Conservation (phyloP, 2,797 vertebrate species). For the Rachycentron canadum region DNA sequence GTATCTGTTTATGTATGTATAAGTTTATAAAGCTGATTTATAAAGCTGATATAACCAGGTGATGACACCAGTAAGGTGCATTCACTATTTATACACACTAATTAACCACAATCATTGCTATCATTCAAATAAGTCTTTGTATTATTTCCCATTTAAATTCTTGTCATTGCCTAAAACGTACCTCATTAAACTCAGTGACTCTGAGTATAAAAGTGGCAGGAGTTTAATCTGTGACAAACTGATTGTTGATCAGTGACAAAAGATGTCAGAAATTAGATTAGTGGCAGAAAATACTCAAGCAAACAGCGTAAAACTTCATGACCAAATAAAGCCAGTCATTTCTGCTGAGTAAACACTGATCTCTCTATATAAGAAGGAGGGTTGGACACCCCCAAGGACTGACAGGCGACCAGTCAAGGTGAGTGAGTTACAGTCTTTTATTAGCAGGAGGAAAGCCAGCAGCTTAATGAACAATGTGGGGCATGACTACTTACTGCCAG, state of each 20-base stretch:
- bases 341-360: slow-evolving; percentile 57
- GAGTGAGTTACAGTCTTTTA: slow-evolving; percentile 77
- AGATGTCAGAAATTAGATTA: slow-evolving; percentile 24
- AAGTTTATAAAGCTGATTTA: background rate
- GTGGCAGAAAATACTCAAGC: slow-evolving; percentile 65
- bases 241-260: slow-evolving; percentile 13
- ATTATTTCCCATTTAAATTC: slow-evolving; percentile 20
- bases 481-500: slow-evolving; percentile 63
- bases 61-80: slow-evolving; percentile 13
- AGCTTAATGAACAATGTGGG: slow-evolving; percentile 78
- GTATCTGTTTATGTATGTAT: no score
- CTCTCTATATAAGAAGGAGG: slow-evolving; percentile 83
- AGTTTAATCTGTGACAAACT: background rate
- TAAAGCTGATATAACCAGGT: slow-evolving; percentile 8
- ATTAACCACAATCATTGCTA: slow-evolving; percentile 27
- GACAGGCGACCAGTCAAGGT: slow-evolving; percentile 83
- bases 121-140: slow-evolving; percentile 13
- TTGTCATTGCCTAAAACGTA: background rate
- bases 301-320: slow-evolving; percentile 69
- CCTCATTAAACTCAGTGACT: background rate
- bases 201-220: background rate
- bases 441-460: slow-evolving; percentile 71
- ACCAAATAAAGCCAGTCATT: slow-evolving; percentile 81
- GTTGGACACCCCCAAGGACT: slow-evolving; percentile 67
- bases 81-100: background rate